phyloP scores from a whole-genome alignment of 2,888 invertebrate genomes.

The Pantelozetes paolii region DNA sequence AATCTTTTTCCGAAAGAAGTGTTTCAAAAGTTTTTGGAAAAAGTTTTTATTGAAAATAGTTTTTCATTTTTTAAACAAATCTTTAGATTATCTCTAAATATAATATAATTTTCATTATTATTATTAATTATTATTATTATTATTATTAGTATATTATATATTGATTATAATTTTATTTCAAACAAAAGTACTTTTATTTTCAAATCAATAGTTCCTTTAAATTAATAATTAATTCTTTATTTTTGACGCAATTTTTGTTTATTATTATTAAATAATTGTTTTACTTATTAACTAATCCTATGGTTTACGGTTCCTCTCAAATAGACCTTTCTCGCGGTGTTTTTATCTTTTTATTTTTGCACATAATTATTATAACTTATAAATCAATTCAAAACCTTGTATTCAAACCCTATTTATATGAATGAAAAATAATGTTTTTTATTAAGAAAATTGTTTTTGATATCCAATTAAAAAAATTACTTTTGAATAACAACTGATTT shows the following conservation, averaged over 20 bases:
- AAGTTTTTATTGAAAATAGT: too few relatives aligned
- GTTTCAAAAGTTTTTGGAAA: not conserved
- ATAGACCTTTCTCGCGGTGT: too few relatives aligned
- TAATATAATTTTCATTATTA: not conserved
- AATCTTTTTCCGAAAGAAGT: not conserved
- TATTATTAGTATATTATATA: not conserved
- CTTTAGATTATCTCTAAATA: not conserved
- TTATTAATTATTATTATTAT: not conserved
- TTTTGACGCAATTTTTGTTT: constrained; percentile 35
- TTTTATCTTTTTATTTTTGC: not conserved
- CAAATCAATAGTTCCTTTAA: constrained; percentile 30
- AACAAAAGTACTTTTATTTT: not conserved
- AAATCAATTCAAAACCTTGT: constrained; percentile 8
- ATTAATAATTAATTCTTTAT: not conserved
- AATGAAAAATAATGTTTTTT: not conserved
- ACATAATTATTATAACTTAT: not conserved
- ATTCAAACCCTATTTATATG: constrained; percentile 2
- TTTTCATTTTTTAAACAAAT: too few relatives aligned
- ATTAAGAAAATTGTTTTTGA: not conserved
- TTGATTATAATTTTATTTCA: not conserved
- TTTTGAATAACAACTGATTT: not conserved
- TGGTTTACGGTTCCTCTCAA: constrained; percentile 36
- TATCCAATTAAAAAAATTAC: not conserved
- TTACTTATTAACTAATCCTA: constrained; percentile 3
- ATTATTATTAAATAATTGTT: constrained; percentile 4